Evolutionary conservation across 2,797 vertebrate species (phyloP).

Genomic region (Poecilia velifera): DNA sequence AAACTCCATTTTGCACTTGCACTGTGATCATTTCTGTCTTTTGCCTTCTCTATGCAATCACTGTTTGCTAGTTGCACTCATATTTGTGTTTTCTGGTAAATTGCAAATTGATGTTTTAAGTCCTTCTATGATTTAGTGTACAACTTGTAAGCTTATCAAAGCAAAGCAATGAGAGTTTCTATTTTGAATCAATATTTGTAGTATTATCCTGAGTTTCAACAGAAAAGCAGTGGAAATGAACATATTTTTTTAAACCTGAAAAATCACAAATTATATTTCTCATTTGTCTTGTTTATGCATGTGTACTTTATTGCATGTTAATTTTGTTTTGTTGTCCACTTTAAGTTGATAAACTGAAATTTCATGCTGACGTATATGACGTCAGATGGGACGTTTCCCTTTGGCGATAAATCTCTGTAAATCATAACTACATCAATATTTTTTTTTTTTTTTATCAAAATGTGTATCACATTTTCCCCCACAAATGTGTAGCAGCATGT

Average conservation of each 20-base stretch:
- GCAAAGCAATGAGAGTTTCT: conserved; percentile 3
- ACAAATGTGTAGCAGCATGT: neutral
- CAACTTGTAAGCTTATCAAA: conserved; percentile 15
- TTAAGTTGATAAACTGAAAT: neutral
- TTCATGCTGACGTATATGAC: neutral
- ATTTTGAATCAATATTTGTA: neutral
- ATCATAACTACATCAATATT: neutral
- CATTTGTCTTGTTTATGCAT: neutral
- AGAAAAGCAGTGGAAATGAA: neutral
- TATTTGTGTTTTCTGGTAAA: conserved; percentile 22
- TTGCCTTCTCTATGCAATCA: conserved; percentile 35
- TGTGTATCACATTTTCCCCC: neutral
- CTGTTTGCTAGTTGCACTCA: conserved; percentile 14
- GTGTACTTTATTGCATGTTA: neutral
- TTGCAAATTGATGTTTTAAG: conserved; percentile 12
- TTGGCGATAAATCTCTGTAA: neutral
- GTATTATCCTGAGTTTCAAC: conserved; percentile 7
- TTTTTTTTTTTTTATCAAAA: neutral
- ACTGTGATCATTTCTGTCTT: conserved; percentile 16
- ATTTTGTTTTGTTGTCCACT: conserved; percentile 12
- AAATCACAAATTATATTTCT: neutral
- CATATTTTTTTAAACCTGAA: neutral
- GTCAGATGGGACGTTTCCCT: conserved; percentile 1
- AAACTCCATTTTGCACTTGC: conserved; percentile 11
- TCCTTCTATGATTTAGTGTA: conserved; percentile 7